Evolutionary conservation across 2,888 invertebrate genomes (phyloP).

Genomic region (Hemistola chrysoprasaria): DNA sequence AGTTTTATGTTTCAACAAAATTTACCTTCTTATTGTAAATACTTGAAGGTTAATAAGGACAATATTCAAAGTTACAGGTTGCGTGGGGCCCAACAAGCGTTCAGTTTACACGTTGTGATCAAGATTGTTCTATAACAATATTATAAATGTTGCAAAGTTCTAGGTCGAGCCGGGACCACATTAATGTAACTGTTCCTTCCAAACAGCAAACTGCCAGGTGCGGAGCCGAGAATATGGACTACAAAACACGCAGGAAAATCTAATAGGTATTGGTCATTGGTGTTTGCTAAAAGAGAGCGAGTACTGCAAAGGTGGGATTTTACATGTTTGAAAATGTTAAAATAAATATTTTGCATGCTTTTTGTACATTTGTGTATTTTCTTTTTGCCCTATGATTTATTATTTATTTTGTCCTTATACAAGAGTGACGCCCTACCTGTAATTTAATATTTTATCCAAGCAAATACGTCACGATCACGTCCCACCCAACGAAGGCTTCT

Average conservation of each 20-base stretch:
- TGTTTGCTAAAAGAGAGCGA: conserved; percentile 18
- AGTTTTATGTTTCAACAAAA: no score
- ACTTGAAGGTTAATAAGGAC: no score
- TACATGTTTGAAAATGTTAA: conserved; percentile 12
- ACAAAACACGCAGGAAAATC: conserved; percentile 43
- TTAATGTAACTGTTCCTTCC: conserved; percentile 46
- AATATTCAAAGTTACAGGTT: no score
- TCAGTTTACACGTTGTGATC: conserved; percentile 63
- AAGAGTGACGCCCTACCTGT: no score
- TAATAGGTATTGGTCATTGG: conserved; percentile 1
- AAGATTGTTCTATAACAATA: conserved; percentile 62
- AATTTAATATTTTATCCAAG: conserved; percentile 13
- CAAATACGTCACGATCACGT: conserved; percentile 17
- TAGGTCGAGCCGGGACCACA: conserved; percentile 54
- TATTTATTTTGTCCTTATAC: no score
- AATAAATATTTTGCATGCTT: neutral
- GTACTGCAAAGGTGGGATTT: conserved; percentile 6
- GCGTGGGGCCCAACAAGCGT: conserved; percentile 33
- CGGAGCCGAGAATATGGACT: conserved; percentile 56
- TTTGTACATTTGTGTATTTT: neutral
- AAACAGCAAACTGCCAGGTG: conserved; percentile 45
- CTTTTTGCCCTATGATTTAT: no score
- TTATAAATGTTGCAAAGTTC: conserved; percentile 65
- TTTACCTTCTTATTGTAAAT: no score
- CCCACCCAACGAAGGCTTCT: conserved; percentile 11